These are phyloP conservation scores for Oreocharis arfaki DNA, from an alignment of 2,113 vertebrate species.

Conservation along the genomic window DNA sequence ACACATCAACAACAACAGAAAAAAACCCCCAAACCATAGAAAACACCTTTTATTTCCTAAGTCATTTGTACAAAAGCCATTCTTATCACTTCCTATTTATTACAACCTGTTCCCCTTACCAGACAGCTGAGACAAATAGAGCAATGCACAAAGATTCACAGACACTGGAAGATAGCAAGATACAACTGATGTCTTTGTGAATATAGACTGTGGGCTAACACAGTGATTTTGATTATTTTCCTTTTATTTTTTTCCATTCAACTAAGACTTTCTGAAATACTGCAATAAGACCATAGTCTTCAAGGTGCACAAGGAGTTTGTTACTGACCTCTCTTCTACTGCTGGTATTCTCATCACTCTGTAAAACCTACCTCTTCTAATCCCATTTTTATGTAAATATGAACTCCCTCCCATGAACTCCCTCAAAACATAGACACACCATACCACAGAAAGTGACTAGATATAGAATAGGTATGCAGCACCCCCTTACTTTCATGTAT, in stretches of 20 bases:
- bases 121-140: not conserved
- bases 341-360: not conserved
- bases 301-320: not conserved
- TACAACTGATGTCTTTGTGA: not conserved
- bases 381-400: not conserved
- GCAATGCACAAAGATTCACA: not conserved
- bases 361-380: not conserved
- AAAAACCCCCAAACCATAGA: not conserved
- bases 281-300: not conserved
- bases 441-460: not conserved
- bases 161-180: not conserved
- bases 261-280: not conserved
- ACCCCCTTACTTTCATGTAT: not conserved
- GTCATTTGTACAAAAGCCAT: not conserved
- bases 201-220: not conserved
- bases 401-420: rapidly evolving
- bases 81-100: not conserved
- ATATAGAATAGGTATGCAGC: not conserved
- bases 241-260: not conserved
- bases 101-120: not conserved
- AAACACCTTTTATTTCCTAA: not conserved
- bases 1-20: not conserved
- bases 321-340: not conserved
- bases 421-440: not conserved
- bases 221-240: not conserved